These are phyloP conservation scores for Anoncus sp. DNA, from an alignment of 2,888 invertebrate genomes.

Conservation along the genomic window DNA sequence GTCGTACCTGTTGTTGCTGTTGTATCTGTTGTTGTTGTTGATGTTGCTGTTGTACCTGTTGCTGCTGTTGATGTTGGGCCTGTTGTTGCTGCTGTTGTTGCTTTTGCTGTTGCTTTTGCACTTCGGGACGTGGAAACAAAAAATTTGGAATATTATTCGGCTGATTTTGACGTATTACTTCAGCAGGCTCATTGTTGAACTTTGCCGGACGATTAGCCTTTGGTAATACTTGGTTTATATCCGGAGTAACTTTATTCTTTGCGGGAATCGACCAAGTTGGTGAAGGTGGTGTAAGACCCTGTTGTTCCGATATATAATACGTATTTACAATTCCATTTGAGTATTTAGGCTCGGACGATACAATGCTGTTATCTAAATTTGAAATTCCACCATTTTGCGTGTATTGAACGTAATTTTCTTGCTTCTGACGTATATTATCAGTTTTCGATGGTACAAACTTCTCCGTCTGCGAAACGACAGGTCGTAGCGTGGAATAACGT, in stretches of 20 bases:
- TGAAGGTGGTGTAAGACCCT: constrained; percentile 69
- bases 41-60: constrained; percentile 46
- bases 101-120: constrained; percentile 44
- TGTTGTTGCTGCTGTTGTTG: constrained; percentile 50
- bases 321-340: constrained; percentile 63
- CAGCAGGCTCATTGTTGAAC: constrained; percentile 70
- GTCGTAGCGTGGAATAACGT: constrained; percentile 69
- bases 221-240: constrained; percentile 79
- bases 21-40: constrained; percentile 47
- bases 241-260: constrained; percentile 70
- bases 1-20: constrained; percentile 32
- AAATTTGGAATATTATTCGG: constrained; percentile 72
- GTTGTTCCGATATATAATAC: constrained; percentile 76
- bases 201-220: constrained; percentile 76
- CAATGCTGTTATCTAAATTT: constrained; percentile 51
- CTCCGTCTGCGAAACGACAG: constrained; percentile 56
- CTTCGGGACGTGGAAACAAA: constrained; percentile 72
- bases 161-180: constrained; percentile 47
- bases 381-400: constrained; percentile 19
- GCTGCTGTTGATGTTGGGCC: constrained; percentile 6
- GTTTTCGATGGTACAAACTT: constrained; percentile 69
- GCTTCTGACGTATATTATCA: constrained; percentile 43
- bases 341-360: constrained; percentile 43
- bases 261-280: constrained; percentile 66
- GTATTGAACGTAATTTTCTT: constrained; percentile 34